These are phyloP conservation scores for Scaptodrosophila lebanonensis DNA, from an alignment of 1,140 invertebrate species.

Conservation along the genomic window DNA sequence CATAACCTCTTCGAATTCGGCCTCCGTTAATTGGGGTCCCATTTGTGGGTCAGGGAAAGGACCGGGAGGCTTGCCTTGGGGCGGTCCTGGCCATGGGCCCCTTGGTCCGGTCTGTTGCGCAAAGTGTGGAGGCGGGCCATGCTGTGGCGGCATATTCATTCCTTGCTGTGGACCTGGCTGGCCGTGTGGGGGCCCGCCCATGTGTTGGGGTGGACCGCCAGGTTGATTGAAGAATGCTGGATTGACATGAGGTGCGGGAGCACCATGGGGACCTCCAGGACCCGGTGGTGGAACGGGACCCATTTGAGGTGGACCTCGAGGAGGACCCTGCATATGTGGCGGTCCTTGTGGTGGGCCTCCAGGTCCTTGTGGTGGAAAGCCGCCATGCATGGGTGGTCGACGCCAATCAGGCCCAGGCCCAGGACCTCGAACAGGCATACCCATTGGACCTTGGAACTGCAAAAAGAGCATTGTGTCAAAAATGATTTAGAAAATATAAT, in stretches of 20 bases:
- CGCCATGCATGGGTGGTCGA: constrained; percentile 82
- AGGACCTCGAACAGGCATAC: constrained; percentile 81
- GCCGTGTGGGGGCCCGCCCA: constrained; percentile 80
- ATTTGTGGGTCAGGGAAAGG: constrained; percentile 78
- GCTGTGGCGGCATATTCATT: constrained; percentile 79
- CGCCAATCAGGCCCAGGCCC: constrained; percentile 85
- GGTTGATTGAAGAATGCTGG: constrained; percentile 94
- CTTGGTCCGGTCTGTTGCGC: constrained; percentile 77
- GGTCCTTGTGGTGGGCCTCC: constrained; percentile 81
- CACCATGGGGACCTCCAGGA: constrained; percentile 79
- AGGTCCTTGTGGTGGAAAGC: constrained; percentile 78
- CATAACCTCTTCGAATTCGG: constrained; percentile 99
- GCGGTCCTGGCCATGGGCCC: constrained; percentile 69
- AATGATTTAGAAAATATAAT: not conserved
- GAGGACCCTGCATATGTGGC: constrained; percentile 85
- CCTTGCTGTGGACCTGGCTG: constrained; percentile 80
- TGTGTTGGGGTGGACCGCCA: constrained; percentile 81
- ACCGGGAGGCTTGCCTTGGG: constrained; percentile 79
- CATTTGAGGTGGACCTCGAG: constrained; percentile 82
- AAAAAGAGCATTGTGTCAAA: constrained; percentile 31
- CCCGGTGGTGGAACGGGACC: constrained; percentile 79
- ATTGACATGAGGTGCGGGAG: constrained; percentile 95
- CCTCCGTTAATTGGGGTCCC: constrained; percentile 88
- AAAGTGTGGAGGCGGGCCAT: constrained; percentile 81
- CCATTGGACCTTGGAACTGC: constrained; percentile 82